A percentile compares a stretch with the other conserved stretches of the same genome.
These are phyloP conservation scores for Aspiorhynchus laticeps DNA, from an alignment of 2,113 vertebrate species.

Conservation along the genomic window DNA sequence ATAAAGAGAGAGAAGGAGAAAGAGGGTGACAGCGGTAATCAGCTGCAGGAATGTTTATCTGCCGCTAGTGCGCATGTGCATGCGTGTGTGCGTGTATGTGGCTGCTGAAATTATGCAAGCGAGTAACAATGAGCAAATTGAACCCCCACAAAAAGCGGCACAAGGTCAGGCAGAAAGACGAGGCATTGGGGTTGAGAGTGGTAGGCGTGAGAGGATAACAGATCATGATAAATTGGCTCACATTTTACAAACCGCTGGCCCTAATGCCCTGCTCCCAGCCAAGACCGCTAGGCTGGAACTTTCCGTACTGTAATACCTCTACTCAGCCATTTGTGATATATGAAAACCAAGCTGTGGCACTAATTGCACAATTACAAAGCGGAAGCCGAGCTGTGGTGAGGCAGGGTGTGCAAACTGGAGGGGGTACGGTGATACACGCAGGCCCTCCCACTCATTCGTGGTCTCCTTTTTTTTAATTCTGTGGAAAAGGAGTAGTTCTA, in stretches of 20 bases:
- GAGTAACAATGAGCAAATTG: constrained; percentile 93
- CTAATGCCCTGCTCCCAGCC: constrained; percentile 83
- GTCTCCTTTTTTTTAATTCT: neutral
- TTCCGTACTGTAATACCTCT: constrained; percentile 69
- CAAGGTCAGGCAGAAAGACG: constrained; percentile 96
- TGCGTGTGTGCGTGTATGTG: constrained; percentile 52
- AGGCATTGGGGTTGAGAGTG: constrained; percentile 64
- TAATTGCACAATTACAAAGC: constrained; percentile 99
- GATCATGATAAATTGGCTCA: constrained; percentile 96
- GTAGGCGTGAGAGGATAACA: constrained; percentile 88
- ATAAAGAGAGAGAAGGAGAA: constrained; percentile 48
- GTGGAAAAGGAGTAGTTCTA: constrained; percentile 21
- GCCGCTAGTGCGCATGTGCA: constrained; percentile 54
- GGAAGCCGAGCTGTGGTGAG: constrained; percentile 87
- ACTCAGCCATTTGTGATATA: constrained; percentile 88
- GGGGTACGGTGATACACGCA: constrained; percentile 67
- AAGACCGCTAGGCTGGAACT: constrained; percentile 66
- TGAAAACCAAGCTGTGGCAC: constrained; percentile 91
- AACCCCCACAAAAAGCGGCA: constrained; percentile 78
- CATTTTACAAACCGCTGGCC: constrained; percentile 93
- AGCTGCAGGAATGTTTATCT: constrained; percentile 63
- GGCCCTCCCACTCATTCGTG: constrained; percentile 57
- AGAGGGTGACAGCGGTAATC: constrained; percentile 66
- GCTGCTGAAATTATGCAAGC: constrained; percentile 90
- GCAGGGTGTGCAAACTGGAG: constrained; percentile 69